phyloP scores from a whole-genome alignment of 2,888 invertebrate genomes.

The Lordiphosa fenestrarum region DNA sequence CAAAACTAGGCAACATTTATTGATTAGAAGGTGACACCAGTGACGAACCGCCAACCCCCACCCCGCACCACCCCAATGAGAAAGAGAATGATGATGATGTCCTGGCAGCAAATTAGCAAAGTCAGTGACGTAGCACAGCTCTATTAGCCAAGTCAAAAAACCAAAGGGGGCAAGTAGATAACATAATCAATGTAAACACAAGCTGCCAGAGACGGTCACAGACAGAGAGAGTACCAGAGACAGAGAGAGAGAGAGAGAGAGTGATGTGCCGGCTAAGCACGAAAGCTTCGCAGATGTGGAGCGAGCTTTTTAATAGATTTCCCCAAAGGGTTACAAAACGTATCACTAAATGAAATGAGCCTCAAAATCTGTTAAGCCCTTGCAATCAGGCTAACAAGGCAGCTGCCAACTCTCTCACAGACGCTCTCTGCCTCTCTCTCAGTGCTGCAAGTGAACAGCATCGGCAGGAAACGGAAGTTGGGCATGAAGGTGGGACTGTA shows the following conservation, averaged over 20 bases:
- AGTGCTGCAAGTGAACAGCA: conserved; percentile 32
- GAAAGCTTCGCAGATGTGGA: conserved; percentile 15
- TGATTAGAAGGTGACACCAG: conserved; percentile 40
- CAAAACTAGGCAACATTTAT: conserved; percentile 40
- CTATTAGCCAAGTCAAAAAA: conserved; percentile 59
- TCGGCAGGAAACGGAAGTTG: conserved; percentile 65
- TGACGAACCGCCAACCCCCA: conserved; percentile 19
- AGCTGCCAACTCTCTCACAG: conserved; percentile 8
- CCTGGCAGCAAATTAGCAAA: conserved; percentile 60
- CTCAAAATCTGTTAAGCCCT: conserved; percentile 47
- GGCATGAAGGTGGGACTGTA: conserved; percentile 28
- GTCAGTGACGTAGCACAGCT: conserved; percentile 41
- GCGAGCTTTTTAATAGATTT: conserved; percentile 26
- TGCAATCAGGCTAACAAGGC: conserved; percentile 39
- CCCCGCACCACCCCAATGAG: conserved; percentile 8
- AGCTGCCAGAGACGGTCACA: conserved; percentile 15
- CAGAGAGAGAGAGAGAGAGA: conserved; percentile 17
- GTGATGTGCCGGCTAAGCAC: conserved; percentile 12
- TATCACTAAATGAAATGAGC: conserved; percentile 56
- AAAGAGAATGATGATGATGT: conserved; percentile 25
- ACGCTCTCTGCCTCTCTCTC: conserved; percentile 12
- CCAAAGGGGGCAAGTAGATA: conserved; percentile 45
- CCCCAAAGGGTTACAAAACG: conserved; percentile 48
- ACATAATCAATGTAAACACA: conserved; percentile 69
- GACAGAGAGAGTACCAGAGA: neutral